Conservation (phyloP, 2,797 vertebrate genomes). For the Peromyscus melanophrys region DNA sequence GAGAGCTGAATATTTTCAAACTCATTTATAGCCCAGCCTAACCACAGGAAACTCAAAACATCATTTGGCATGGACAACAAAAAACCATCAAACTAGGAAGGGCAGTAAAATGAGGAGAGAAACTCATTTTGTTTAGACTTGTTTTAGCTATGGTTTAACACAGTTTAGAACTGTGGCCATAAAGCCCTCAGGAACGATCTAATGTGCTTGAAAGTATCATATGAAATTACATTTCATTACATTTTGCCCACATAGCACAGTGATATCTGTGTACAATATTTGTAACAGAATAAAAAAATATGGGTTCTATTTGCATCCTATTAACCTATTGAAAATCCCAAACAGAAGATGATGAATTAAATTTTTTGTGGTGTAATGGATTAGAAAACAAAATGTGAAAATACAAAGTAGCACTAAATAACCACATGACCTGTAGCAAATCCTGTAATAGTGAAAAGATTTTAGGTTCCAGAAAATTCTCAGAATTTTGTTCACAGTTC, state of each 20-base stretch:
- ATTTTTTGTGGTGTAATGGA: constrained; percentile 71
- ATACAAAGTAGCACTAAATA: constrained; percentile 73
- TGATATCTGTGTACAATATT: constrained; percentile 68
- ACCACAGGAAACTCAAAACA: constrained; percentile 61
- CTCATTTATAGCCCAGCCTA: constrained; percentile 68
- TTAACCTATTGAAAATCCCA: constrained; percentile 82
- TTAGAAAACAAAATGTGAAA: constrained; percentile 71
- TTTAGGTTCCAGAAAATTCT: constrained; percentile 57
- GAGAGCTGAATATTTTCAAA: constrained; percentile 71
- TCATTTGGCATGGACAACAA: constrained; percentile 72
- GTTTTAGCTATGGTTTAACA: constrained; percentile 75
- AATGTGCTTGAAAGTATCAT: constrained; percentile 79
- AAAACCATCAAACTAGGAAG: constrained; percentile 63
- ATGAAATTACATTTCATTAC: constrained; percentile 85
- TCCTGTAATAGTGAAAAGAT: constrained; percentile 15
- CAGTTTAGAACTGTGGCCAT: constrained; percentile 29
- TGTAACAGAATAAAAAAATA: constrained; percentile 64
- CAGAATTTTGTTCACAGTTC: constrained; percentile 17
- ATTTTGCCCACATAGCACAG: constrained; percentile 67
- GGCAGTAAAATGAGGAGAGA: constrained; percentile 70
- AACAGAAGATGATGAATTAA: constrained; percentile 78
- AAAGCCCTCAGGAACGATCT: constrained; percentile 72
- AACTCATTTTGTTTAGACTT: constrained; percentile 73
- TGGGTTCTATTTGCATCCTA: constrained; percentile 77
- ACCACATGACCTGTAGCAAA: constrained; percentile 65